Evolutionary conservation across 2,888 invertebrate species (phyloP).

Genomic region (Limenitis camilla): DNA sequence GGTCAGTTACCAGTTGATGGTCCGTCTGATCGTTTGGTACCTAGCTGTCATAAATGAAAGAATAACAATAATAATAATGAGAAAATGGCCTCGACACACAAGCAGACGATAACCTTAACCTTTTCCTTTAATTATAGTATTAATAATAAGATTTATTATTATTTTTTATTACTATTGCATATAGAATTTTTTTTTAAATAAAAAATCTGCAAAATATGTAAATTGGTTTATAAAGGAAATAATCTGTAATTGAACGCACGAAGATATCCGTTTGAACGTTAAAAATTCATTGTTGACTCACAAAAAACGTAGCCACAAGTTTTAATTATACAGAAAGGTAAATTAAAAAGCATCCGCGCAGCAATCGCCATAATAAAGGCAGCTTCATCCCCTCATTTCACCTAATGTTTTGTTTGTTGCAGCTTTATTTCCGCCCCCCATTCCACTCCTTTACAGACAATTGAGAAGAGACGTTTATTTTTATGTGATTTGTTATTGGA

Average conservation of each 20-base stretch:
- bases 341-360: constrained; percentile 66
- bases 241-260: constrained; percentile 6
- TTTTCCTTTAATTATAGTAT: too few species aligned
- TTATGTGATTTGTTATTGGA: constrained; percentile 21
- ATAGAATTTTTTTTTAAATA: too few species aligned
- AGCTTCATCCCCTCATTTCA: constrained; percentile 42
- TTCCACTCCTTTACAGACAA: constrained; percentile 22
- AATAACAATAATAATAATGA: too few species aligned
- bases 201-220: too few species aligned
- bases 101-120: too few species aligned
- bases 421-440: constrained; percentile 19
- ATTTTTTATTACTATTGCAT: too few species aligned
- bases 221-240: too few species aligned
- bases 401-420: constrained; percentile 27
- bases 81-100: too few species aligned
- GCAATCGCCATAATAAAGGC: constrained; percentile 44
- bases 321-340: constrained; percentile 67
- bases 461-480: constrained; percentile 24
- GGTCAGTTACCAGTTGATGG: too few species aligned
- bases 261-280: constrained; percentile 8
- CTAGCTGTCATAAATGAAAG: too few species aligned
- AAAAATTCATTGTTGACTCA: constrained; percentile 46
- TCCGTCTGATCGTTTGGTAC: too few species aligned
- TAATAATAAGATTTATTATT: too few species aligned
- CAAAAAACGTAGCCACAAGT: constrained; percentile 49